phyloP scores from a whole-genome alignment of 1,140 invertebrate genomes.

The Drosophila simulans region DNA sequence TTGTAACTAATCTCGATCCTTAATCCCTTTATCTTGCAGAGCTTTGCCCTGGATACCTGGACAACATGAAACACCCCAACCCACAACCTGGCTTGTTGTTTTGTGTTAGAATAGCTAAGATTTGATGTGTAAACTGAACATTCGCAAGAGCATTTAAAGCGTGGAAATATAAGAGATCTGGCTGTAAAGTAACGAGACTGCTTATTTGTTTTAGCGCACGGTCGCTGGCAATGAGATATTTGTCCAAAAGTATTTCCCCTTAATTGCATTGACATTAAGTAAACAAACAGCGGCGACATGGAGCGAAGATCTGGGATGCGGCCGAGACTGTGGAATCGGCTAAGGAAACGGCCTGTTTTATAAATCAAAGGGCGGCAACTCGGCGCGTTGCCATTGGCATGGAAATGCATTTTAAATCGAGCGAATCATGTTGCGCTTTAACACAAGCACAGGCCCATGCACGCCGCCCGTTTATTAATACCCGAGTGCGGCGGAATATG shows the following conservation, averaged over 20 bases:
- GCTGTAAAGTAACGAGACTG: conserved; percentile 55
- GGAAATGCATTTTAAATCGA: conserved; percentile 81
- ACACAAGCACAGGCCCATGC: conserved; percentile 59
- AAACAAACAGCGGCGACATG: conserved; percentile 53
- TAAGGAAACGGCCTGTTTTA: conserved; percentile 53
- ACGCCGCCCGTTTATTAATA: conserved; percentile 70
- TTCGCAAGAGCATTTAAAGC: conserved; percentile 76
- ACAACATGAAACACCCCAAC: conserved; percentile 26
- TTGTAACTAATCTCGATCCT: too few relatives aligned
- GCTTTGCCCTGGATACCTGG: conserved; percentile 25
- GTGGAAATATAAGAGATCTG: conserved; percentile 74
- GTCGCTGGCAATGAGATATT: conserved; percentile 29
- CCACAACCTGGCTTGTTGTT: conserved; percentile 48
- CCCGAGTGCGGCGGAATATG: conserved; percentile 60
- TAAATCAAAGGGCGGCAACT: conserved; percentile 81
- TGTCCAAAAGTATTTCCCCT: conserved; percentile 37
- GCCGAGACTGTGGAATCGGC: conserved; percentile 19
- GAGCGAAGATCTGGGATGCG: conserved; percentile 32
- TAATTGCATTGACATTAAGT: conserved; percentile 72
- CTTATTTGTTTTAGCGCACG: conserved; percentile 29
- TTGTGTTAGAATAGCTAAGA: conserved; percentile 61
- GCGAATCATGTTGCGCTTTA: conserved; percentile 81
- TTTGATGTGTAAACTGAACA: conserved; percentile 67
- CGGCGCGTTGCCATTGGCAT: conserved; percentile 79
- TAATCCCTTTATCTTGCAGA: conserved; percentile 41